Evolutionary conservation across 1,140 invertebrate genomes (phyloP).

Genomic region (Heliconius hermathena): DNA sequence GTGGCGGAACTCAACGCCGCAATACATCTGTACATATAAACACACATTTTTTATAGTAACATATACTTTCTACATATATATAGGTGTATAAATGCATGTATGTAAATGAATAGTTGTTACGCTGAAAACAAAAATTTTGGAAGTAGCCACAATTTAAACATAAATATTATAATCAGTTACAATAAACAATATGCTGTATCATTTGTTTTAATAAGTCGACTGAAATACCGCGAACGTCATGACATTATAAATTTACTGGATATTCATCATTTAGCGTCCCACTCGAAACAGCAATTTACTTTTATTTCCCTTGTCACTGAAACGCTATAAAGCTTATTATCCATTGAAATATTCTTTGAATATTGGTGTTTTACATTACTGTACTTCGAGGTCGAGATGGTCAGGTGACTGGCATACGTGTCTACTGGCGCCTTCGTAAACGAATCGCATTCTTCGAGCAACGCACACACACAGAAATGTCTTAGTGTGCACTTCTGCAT

Average conservation of each 20-base stretch:
- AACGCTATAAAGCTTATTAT: slow-evolving; percentile 36
- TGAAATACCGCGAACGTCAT: slow-evolving; percentile 23
- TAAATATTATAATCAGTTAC: background rate
- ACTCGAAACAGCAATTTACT: slow-evolving; percentile 14
- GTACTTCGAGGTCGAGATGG: slow-evolving; percentile 47
- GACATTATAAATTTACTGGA: slow-evolving; percentile 50
- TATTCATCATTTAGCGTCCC: slow-evolving; percentile 42
- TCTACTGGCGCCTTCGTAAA: slow-evolving; percentile 69
- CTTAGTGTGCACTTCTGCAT: slow-evolving; percentile 54
- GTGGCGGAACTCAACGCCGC: no score
- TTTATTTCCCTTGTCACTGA: slow-evolving; percentile 16
- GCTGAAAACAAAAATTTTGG: background rate
- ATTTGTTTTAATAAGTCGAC: slow-evolving; percentile 2
- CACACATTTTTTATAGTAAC: background rate
- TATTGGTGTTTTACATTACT: slow-evolving; percentile 20
- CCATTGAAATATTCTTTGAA: slow-evolving; percentile 20
- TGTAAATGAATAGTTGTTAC: background rate
- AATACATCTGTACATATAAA: background rate
- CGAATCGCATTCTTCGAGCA: slow-evolving; percentile 66
- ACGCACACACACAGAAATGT: slow-evolving; percentile 47
- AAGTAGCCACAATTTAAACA: background rate
- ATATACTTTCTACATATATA: background rate
- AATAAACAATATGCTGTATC: background rate
- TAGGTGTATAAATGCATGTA: background rate
- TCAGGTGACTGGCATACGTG: slow-evolving; percentile 72